Evolutionary conservation across 2,113 vertebrate species (phyloP), one percentile per base, ranked within the genome.

Genomic region (Cottus gobio): DNA sequence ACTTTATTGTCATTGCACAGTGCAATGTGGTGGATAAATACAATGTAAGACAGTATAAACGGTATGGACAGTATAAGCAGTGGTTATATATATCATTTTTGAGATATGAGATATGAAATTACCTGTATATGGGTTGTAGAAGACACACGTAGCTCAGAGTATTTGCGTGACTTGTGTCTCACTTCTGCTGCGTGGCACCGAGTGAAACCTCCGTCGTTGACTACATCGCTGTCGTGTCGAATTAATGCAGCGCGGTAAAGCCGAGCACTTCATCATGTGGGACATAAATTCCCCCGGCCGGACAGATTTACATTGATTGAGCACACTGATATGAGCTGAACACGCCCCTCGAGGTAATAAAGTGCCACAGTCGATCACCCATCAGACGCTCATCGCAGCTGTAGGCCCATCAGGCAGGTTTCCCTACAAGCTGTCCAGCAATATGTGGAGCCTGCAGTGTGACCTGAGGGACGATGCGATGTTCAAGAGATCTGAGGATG

Each of bases 251-350:
- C 71, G 36, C 66, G 5, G 36, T 71, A 69, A 85, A 87, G 84
- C 36, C 18, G 46, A 75, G 80, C 83, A 63, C 71, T 87, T 67
- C 63, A 86, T 89, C 89, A 81, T 42, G 64, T 2, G 2, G 66
- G 68, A 77, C 81, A 60, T 86, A 83, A 88, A 90, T 77, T 84
- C 76, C 82, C 70, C 71, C 0, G 20, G 69, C 75, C 22, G 22
- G 90, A 88, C 85, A 84, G 79, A 81, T 91, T 93, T 85, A 87
- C 85, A 89, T 82, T 89, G 86, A 93, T 83, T 83, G 84, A 89
- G 85, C 71, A 24, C 39, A 15, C 57, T 56, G 57, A 77, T 85
- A 89, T 83, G 83, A 90, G 85, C 71, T 36, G 65, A 82, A 82
- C 84, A 88, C 60, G n/a, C 82, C 87, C 86, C 85, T 87, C 67